Evolutionary conservation across 2,888 invertebrate species (phyloP), one percentile per base, ranked within the genome.

Genomic region (Drosophila atripex): DNA sequence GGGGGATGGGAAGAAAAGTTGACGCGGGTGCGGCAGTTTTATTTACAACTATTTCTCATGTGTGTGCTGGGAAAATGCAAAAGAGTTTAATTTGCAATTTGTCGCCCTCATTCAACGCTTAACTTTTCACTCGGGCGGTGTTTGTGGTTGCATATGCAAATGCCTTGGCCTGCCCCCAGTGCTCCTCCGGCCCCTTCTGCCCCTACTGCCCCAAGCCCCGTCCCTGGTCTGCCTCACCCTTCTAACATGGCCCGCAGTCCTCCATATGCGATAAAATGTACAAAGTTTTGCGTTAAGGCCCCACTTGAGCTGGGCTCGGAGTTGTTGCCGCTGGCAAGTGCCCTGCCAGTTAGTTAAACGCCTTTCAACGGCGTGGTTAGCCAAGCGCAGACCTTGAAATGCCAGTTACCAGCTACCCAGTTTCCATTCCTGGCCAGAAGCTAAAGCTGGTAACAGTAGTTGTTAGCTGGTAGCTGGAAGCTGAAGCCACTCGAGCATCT

Each of bases 21-120:
- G 80, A 64, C 73, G 76, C 64, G 53, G 59, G 73, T 60, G 60
- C 61, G 56, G 58, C 58, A 76, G 63, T 86, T 86, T 85, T 86
- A 87, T 83, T 85, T 86, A 74, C 79, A 87, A 79, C 86, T 77
- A 85, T 79, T 77, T 72, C 60, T 75, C 73, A 69, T 85, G 75
- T 82, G 80, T 78, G 76, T 78, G 65, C 45, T 45, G 47, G 66
- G 41, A 72, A 79, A 85, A 78, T 76, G 86, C 73, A 84, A 87
- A 86, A 87, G 84, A 87, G 88, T 84, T 84, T 87, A 84, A 84
- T 84, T 84, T 87, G 86, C 86, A 84, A 84, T 84, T 84, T 84
- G 84, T 84, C 88, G 84, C 78, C 80, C 86, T 82, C 82, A 86
- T 87, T 87, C 86, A 78, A 78, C 83, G 86, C 76, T 77, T 82